These are phyloP conservation scores for Drosophila pruinosa DNA, from an alignment of 1,140 invertebrate species.

Conservation along the genomic window DNA sequence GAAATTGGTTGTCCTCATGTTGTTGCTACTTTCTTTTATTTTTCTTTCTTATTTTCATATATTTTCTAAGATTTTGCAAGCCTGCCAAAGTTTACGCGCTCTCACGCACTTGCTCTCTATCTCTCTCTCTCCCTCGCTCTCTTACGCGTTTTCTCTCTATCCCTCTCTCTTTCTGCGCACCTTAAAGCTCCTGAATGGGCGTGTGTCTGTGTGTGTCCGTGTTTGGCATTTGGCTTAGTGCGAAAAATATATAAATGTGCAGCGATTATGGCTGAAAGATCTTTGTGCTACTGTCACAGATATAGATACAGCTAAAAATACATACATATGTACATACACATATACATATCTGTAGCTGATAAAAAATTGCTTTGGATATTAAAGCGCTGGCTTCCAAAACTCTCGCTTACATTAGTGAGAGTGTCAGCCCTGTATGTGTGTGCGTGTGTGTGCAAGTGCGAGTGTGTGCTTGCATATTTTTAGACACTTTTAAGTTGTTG, in stretches of 20 bases:
- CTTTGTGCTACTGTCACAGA: slow-evolving; percentile 44
- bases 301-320: slow-evolving; percentile 27
- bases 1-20: slow-evolving; percentile 37
- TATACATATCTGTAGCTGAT: slow-evolving; percentile 26
- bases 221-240: slow-evolving; percentile 42
- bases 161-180: slow-evolving; percentile 40
- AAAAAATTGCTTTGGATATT: slow-evolving; percentile 45
- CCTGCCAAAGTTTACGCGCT: slow-evolving; percentile 59
- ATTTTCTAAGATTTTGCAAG: slow-evolving; percentile 58
- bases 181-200: slow-evolving; percentile 55
- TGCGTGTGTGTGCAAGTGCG: neutral
- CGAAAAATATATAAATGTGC: slow-evolving; percentile 68
- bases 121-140: slow-evolving; percentile 28
- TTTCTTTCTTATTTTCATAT: slow-evolving; percentile 15
- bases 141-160: slow-evolving; percentile 8
- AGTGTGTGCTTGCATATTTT: slow-evolving; percentile 28
- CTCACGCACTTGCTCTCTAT: slow-evolving; percentile 58
- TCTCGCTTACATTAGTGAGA: slow-evolving; percentile 25
- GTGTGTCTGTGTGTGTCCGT: slow-evolving; percentile 10
- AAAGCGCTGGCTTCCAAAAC: slow-evolving; percentile 37
- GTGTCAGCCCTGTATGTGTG: slow-evolving; percentile 4
- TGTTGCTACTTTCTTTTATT: slow-evolving; percentile 22
- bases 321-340: slow-evolving; percentile 19
- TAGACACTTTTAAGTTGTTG: slow-evolving; percentile 36
- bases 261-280: slow-evolving; percentile 73